Conservation (phyloP, 2,797 vertebrate genomes). For the Pithecia hirsuta region DNA sequence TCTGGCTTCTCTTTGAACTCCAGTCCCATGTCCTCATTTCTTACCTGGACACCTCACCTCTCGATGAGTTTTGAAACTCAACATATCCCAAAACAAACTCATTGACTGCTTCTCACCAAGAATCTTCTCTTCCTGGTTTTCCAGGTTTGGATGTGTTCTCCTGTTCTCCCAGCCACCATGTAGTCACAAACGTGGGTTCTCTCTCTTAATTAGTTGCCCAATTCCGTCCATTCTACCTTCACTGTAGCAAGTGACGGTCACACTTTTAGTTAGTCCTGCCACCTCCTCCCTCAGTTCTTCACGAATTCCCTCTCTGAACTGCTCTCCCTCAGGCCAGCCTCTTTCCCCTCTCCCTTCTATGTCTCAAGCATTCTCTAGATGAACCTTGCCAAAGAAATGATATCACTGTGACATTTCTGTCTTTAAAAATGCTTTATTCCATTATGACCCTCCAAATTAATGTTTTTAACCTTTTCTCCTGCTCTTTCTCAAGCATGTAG, state of each 20-base stretch:
- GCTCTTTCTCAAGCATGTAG: not conserved
- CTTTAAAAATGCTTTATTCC: not conserved
- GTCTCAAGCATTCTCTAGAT: not conserved
- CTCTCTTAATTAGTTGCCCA: not conserved
- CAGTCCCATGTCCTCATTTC: not conserved
- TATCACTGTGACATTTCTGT: not conserved
- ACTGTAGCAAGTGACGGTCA: no score
- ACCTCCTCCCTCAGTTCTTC: not conserved
- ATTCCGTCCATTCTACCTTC: not conserved
- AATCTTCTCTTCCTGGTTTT: not conserved
- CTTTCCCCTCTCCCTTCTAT: not conserved
- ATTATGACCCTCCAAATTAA: not conserved
- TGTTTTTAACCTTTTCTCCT: not conserved
- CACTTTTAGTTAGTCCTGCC: not conserved
- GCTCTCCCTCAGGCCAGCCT: not conserved
- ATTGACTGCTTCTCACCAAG: not conserved
- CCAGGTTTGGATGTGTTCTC: no score
- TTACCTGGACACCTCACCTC: not conserved
- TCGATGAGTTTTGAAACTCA: not conserved
- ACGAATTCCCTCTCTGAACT: not conserved
- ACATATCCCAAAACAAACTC: not conserved
- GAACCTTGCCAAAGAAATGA: not conserved
- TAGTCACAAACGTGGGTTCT: not conserved
- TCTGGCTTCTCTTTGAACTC: not conserved
- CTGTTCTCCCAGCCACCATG: not conserved